phyloP scores from a whole-genome alignment of 2,888 invertebrate species.

The Ganaspis brasiliensis region DNA sequence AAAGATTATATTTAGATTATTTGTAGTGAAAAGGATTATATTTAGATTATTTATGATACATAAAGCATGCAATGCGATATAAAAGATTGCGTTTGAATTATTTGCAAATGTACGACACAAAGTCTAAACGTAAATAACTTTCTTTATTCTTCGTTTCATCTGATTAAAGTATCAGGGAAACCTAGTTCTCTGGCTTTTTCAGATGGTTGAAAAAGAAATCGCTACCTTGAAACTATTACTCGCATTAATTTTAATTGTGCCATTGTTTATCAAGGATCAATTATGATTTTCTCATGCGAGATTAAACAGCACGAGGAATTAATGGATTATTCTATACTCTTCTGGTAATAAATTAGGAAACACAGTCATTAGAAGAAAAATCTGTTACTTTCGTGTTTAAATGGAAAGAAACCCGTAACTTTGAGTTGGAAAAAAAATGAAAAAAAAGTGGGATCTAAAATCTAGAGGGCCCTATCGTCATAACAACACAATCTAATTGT shows the following conservation, averaged over 20 bases:
- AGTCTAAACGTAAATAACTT: slow-evolving; percentile 13
- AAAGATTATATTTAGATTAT: too few relatives aligned
- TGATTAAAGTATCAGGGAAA: slow-evolving; percentile 4
- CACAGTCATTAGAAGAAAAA: background rate
- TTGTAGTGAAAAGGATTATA: too few relatives aligned
- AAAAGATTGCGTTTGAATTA: background rate
- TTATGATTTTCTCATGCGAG: slow-evolving; percentile 31
- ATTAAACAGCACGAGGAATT: slow-evolving; percentile 6
- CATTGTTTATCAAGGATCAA: slow-evolving; percentile 28
- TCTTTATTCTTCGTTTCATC: slow-evolving; percentile 24
- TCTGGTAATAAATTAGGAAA: background rate
- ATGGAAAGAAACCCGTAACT: too few relatives aligned
- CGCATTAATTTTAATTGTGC: slow-evolving; percentile 36
- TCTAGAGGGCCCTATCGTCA: too few relatives aligned
- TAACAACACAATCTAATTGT: too few relatives aligned
- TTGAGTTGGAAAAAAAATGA: too few relatives aligned
- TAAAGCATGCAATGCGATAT: background rate
- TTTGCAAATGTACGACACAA: background rate
- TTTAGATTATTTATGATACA: too few relatives aligned
- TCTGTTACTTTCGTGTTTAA: slow-evolving; percentile 20
- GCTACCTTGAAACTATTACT: background rate
- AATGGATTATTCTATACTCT: slow-evolving; percentile 13
- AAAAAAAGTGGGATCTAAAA: too few relatives aligned
- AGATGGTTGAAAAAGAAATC: slow-evolving; percentile 26
- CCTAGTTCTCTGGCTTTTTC: slow-evolving; percentile 29